phyloP scores from a whole-genome alignment of 2,113 vertebrate species.

The Hippoglossus stenolepis region DNA sequence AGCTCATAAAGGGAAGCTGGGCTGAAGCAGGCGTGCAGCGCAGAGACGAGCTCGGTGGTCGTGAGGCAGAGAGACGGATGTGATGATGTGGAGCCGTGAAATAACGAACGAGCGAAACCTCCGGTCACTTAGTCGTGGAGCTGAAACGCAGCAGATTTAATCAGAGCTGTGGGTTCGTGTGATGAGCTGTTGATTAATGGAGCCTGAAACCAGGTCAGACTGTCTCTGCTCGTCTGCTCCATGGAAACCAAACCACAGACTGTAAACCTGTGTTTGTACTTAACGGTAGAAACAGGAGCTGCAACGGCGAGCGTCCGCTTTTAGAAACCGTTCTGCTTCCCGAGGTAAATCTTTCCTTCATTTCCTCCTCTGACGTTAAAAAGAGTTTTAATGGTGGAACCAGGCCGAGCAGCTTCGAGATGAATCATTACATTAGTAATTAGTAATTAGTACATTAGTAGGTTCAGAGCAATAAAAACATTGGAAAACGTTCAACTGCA shows the following conservation, averaged over 20 bases:
- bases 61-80: constrained; percentile 4
- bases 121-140: constrained; percentile 42
- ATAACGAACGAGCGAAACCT: constrained; percentile 16
- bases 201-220: constrained; percentile 73
- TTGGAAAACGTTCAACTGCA: too few species aligned
- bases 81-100: constrained; percentile 7
- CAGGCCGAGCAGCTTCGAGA: too few species aligned
- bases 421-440: too few species aligned
- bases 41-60: constrained; percentile 21
- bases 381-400: too few species aligned
- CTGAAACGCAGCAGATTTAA: constrained; percentile 64
- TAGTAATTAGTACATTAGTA: too few species aligned
- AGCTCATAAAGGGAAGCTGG: constrained; percentile 14
- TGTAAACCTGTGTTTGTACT: neutral
- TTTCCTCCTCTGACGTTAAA: too few species aligned
- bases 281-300: too few species aligned
- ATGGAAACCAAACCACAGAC: constrained; percentile 4
- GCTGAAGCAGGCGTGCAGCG: neutral
- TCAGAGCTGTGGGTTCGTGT: constrained; percentile 65
- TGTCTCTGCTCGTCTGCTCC: constrained; percentile 15
- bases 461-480: too few species aligned
- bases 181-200: constrained; percentile 74
- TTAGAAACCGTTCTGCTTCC: too few species aligned
- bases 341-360: too few species aligned
- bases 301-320: too few species aligned